Conservation (phyloP, 2,113 vertebrate genomes). For the Fukomys damarensis region DNA sequence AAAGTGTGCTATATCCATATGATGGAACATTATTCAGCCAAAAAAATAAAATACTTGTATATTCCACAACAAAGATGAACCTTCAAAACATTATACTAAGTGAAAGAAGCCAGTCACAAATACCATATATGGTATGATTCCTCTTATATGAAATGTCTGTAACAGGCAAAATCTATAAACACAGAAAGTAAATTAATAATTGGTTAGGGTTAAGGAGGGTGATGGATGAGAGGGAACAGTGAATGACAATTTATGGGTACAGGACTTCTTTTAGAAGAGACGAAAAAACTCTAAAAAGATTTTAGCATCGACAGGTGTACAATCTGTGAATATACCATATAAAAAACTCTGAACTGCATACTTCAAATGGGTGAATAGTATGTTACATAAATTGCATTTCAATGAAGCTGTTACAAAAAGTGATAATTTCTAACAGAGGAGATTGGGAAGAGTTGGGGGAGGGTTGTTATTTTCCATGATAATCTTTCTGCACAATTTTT, state of each 20-base stretch:
- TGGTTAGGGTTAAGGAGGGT: not conserved
- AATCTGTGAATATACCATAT: not conserved
- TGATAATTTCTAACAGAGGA: not conserved
- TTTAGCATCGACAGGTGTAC: not conserved
- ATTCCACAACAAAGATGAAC: not conserved
- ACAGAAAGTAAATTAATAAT: not conserved
- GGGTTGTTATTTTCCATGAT: not conserved
- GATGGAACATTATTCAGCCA: not conserved
- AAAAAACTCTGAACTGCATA: not conserved
- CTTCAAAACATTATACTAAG: not conserved
- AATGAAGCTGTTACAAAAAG: not conserved
- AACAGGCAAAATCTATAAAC: not conserved
- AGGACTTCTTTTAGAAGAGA: not conserved
- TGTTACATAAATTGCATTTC: not conserved
- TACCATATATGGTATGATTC: not conserved
- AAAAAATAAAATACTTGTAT: not conserved
- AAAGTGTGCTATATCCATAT: not conserved
- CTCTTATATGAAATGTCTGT: not conserved
- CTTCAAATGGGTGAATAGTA: not conserved
- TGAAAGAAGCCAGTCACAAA: not conserved
- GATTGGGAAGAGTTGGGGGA: not conserved
- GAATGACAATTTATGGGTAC: not conserved
- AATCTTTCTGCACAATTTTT: not conserved
- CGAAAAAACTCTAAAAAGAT: not conserved
- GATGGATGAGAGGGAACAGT: not conserved